phyloP scores from a whole-genome alignment of 2,113 vertebrate genomes.

The Orientallactaga bullata region DNA sequence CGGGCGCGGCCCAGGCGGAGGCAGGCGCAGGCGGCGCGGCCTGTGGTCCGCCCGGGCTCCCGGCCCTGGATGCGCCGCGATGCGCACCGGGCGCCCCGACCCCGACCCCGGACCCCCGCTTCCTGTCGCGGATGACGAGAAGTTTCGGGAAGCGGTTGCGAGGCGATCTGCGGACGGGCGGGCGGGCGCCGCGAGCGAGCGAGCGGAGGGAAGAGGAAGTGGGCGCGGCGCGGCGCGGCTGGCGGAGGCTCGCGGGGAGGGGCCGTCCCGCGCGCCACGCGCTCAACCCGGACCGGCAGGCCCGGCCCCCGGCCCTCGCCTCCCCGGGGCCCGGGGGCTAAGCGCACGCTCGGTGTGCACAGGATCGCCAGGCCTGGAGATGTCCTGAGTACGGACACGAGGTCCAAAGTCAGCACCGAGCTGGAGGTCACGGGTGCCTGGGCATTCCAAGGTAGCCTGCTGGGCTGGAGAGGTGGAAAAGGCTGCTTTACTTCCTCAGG shows the following conservation, averaged over 20 bases:
- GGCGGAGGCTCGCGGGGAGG: background rate
- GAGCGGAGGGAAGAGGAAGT: constrained; percentile 61
- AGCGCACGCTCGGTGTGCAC: background rate
- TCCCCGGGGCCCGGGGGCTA: too few relatives aligned
- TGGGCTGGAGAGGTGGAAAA: background rate
- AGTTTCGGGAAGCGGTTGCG: background rate
- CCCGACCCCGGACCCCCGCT: background rate
- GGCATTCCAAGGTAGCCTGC: background rate
- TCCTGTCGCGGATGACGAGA: background rate
- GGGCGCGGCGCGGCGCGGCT: background rate
- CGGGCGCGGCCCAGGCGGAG: background rate
- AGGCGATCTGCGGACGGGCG: background rate
- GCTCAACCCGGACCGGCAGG: background rate
- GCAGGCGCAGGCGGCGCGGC: too few relatives aligned
- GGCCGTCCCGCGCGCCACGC: background rate
- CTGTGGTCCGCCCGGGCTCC: too few relatives aligned
- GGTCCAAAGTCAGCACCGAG: background rate
- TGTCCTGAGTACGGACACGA: rapidly evolving
- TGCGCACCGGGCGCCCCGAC: background rate
- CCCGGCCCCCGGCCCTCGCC: too few relatives aligned
- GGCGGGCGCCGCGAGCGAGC: background rate
- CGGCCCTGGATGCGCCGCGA: background rate
- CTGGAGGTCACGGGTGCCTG: background rate
- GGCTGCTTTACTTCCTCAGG: background rate
- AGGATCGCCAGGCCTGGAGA: background rate